Percentiles rank a stretch among this genome's conserved stretches.
Conservation (phyloP, 35 echinoderm and acorn worm genomes). For the Heliocidaris erythrogramma region DNA sequence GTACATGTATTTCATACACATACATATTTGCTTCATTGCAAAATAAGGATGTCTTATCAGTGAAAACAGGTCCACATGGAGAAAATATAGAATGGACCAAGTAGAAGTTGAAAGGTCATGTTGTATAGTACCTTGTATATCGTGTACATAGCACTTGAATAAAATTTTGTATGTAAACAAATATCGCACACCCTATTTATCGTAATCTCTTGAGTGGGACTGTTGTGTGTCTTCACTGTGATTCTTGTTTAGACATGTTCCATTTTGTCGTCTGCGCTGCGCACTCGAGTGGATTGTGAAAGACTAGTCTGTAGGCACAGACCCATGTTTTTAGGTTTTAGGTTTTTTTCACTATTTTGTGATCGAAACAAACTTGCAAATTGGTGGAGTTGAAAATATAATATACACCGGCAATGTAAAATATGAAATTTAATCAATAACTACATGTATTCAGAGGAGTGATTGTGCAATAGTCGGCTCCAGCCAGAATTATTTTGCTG, state of each 20-base stretch:
- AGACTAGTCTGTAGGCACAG: background rate
- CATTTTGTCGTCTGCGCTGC: background rate
- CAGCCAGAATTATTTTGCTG: background rate
- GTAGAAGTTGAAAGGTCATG: background rate
- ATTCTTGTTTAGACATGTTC: background rate
- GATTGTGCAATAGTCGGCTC: too few species aligned
- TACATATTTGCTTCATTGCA: too few species aligned
- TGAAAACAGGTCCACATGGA: background rate
- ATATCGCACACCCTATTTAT: background rate
- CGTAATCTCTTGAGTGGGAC: background rate
- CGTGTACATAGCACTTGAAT: background rate
- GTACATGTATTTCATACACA: too few species aligned
- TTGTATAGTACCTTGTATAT: background rate
- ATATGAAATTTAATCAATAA: too few species aligned
- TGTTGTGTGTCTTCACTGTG: background rate
- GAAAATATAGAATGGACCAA: background rate
- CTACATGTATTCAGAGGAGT: too few species aligned
- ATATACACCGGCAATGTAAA: too few species aligned
- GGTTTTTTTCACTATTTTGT: background rate
- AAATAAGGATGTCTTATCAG: background rate
- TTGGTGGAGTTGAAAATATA: background rate
- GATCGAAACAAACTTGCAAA: background rate
- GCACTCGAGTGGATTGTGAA: background rate
- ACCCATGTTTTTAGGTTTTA: background rate
- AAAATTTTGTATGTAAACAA: constrained; percentile 19